Base-by-base conservation (phyloP, 2,888 invertebrate genomes). In the Brachyptera putata region DNA sequence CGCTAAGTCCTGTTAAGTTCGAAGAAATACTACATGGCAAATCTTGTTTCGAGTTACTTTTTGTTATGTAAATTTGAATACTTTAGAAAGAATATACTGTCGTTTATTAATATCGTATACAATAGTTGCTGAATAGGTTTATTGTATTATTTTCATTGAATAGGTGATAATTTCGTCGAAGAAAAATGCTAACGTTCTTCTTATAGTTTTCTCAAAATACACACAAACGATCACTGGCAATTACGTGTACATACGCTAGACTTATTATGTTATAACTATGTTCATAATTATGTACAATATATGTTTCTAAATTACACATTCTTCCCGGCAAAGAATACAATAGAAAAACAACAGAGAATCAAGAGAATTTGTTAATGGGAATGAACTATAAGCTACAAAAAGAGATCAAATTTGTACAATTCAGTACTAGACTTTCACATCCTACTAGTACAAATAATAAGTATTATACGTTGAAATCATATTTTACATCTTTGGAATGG, bases 21-120 rank as follows among this genome's bases (percentile, higher is more conserved):
- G n/a, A n/a, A n/a, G n/a, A n/a, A n/a, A n/a, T n/a, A n/a, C n/a
- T n/a, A n/a, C n/a, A n/a, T n/a, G n/a, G n/a, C n/a, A n/a, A n/a
- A n/a, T n/a, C 59, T 25, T 58, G 56, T 43, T 43, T 43, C 18
- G 43, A 58, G 55, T 61, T 58, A 43, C 58, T 58, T 37, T 39
- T 39, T 57, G 16, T 36, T 26, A 21, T 46, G 48, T 53, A 46
- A 56, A 53, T 22, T 53, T 24, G 13, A 56, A 46, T 56, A 30
- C 58, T 39, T 53, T 56, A 61, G 50, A 59, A 61, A 58, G 56
- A 49, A 59, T 46, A 63, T 43, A 43, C 43, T 21, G 18, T 16
- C 39, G 18, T 58, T 50, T n/a, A n/a, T n/a, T n/a, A n/a, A 58
- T 36, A 61, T 61, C 61, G 61, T 61, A 61, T 61, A 61, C 61